phyloP scores from a whole-genome alignment of 2,797 vertebrate genomes.

The Xiphophorus birchmanni region DNA sequence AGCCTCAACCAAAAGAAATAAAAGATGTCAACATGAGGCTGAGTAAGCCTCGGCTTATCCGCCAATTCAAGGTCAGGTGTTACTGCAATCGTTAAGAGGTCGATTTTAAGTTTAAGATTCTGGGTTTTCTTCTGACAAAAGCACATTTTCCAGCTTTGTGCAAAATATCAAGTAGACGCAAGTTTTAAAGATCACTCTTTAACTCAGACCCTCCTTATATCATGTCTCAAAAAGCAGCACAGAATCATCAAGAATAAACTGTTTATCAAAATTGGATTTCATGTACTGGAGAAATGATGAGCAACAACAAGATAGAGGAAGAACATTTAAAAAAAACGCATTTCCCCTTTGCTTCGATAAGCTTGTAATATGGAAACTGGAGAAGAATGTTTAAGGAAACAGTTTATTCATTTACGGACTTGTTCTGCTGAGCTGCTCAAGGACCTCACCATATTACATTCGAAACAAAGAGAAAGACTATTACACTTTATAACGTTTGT shows the following conservation, averaged over 20 bases:
- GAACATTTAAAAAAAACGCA: constrained; percentile 22
- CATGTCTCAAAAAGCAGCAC: neutral
- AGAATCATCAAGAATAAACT: constrained; percentile 23
- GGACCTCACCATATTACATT: neutral
- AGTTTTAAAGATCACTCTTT: neutral
- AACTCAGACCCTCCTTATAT: neutral
- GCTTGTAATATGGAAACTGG: constrained; percentile 8
- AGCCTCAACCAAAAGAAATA: neutral
- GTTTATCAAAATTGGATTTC: constrained; percentile 64
- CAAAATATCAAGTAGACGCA: neutral
- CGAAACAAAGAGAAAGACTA: neutral
- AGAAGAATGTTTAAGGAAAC: neutral
- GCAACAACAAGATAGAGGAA: constrained; percentile 21
- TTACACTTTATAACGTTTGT: neutral
- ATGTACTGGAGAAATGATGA: constrained; percentile 43
- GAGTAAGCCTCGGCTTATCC: neutral
- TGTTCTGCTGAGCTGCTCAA: constrained; percentile 25
- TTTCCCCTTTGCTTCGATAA: constrained; percentile 5
- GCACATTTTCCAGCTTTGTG: too few species aligned
- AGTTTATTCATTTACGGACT: constrained; percentile 12
- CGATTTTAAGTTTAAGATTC: neutral
- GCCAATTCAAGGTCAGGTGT: neutral
- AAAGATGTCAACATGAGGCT: neutral
- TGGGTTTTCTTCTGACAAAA: neutral
- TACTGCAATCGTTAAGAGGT: neutral